phyloP scores from a whole-genome alignment of 2,888 invertebrate species.

The Volucella zonaria region DNA sequence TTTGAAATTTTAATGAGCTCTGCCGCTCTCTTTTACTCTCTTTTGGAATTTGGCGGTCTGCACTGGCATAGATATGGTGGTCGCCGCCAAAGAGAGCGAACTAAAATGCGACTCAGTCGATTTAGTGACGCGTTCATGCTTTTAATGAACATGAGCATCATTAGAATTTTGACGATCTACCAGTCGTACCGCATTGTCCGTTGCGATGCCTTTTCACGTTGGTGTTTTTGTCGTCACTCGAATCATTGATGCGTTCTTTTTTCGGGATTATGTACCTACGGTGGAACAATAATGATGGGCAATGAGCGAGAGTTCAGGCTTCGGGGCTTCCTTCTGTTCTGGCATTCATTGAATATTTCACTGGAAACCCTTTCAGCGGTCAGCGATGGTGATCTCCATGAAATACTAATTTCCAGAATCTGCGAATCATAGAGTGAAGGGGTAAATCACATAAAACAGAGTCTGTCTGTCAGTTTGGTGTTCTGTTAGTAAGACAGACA shows the following conservation, averaged over 20 bases:
- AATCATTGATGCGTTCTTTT: conserved; percentile 7
- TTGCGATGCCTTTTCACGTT: conserved; percentile 44
- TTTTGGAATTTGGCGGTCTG: conserved; percentile 57
- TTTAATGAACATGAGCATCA: conserved; percentile 73
- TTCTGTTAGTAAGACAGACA: conserved; percentile 8
- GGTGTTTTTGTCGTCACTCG: conserved; percentile 35
- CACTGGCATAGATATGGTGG: conserved; percentile 38
- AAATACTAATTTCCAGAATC: conserved; percentile 65
- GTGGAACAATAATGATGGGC: conserved; percentile 61
- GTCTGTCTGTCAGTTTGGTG: conserved; percentile 31
- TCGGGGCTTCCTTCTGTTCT: not conserved
- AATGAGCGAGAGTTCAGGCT: conserved; percentile 2
- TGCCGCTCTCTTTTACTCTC: conserved; percentile 66
- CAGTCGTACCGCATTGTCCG: conserved; percentile 26
- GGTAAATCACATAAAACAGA: conserved; percentile 64
- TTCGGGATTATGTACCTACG: conserved; percentile 7
- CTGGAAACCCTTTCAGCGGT: conserved; percentile 23
- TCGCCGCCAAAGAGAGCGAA: conserved; percentile 52
- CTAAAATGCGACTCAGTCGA: conserved; percentile 47
- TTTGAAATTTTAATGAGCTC: conserved; percentile 76
- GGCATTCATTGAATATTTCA: conserved; percentile 56
- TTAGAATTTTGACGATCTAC: conserved; percentile 72
- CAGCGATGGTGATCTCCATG: conserved; percentile 60
- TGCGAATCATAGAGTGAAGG: conserved; percentile 48
- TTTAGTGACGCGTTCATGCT: conserved; percentile 63